These are phyloP conservation scores for Frankliniella intonsa DNA, from an alignment of 2,888 invertebrate species.

Conservation along the genomic window DNA sequence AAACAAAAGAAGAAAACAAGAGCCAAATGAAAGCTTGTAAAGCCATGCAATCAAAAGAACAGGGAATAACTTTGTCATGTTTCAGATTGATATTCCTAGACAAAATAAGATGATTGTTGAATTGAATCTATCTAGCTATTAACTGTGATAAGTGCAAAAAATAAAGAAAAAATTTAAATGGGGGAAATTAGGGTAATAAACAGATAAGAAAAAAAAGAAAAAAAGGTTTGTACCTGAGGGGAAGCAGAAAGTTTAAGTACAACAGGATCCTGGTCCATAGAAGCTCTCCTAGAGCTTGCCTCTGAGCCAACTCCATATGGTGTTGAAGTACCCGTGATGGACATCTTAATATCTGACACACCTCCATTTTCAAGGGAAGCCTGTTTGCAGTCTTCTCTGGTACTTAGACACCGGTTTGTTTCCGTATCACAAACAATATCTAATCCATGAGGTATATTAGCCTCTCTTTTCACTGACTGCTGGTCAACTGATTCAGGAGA, in stretches of 20 bases:
- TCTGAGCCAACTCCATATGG: conserved; percentile 2
- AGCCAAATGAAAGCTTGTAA: neutral
- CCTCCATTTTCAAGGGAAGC: neutral
- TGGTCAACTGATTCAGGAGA: neutral
- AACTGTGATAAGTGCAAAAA: too few species aligned
- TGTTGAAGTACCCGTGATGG: neutral
- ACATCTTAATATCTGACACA: neutral
- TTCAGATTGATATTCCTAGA: too few species aligned
- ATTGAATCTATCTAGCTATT: neutral
- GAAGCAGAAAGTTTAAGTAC: neutral
- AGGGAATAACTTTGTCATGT: too few species aligned
- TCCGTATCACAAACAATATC: neutral
- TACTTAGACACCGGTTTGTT: neutral
- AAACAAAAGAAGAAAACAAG: neutral
- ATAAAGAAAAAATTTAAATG: neutral
- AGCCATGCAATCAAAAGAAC: too few species aligned
- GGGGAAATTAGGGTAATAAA: neutral
- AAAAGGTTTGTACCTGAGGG: neutral
- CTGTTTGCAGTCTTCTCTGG: neutral
- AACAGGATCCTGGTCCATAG: neutral
- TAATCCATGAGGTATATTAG: neutral
- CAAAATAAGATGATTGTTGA: too few species aligned
- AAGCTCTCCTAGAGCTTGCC: neutral
- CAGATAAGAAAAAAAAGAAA: neutral
- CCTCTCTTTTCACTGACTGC: neutral